A percentile compares a stretch with the other conserved stretches of the same genome.
Evolutionary conservation across 1,140 invertebrate species (phyloP).

Genomic region (Coelopa frigida): DNA sequence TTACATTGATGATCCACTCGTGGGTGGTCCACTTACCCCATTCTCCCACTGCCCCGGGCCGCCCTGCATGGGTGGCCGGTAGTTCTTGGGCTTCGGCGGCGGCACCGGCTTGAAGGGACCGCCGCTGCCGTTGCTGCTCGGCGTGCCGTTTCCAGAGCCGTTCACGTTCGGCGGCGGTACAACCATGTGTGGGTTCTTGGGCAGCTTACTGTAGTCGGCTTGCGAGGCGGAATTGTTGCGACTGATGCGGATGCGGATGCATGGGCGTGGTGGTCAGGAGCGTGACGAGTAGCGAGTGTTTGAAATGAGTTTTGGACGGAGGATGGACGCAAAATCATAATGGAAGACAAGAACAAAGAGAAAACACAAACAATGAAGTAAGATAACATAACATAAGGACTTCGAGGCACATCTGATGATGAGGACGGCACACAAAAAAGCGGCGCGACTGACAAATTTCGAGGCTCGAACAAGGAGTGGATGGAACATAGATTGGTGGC

Average conservation of each 20-base stretch:
- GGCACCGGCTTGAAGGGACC: conserved; percentile 79
- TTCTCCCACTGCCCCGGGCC: conserved; percentile 35
- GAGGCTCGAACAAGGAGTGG: no score
- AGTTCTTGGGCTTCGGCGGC: conserved; percentile 86
- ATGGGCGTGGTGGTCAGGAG: conserved; percentile 5
- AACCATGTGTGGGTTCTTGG: conserved; percentile 32
- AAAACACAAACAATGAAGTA: conserved; percentile 3
- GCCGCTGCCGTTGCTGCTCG: conserved; percentile 40
- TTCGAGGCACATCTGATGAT: no score
- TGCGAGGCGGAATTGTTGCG: conserved; percentile 51
- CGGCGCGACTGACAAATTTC: no score
- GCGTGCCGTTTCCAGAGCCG: conserved; percentile 32
- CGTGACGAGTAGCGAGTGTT: background rate
- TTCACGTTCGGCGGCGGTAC: conserved; percentile 27
- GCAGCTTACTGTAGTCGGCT: conserved; percentile 49
- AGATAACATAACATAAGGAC: conserved; percentile 12
- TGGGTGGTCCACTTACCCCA: conserved; percentile 38
- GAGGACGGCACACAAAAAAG: no score
- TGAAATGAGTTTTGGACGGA: conserved; percentile 15
- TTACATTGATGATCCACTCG: no score
- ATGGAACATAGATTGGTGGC: no score
- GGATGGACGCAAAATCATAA: background rate
- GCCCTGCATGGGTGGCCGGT: conserved; percentile 59
- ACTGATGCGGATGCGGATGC: no score
- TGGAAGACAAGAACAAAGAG: conserved; percentile 3